Conservation (phyloP, 2,113 vertebrate species). For the Odontophorus gujanensis region DNA sequence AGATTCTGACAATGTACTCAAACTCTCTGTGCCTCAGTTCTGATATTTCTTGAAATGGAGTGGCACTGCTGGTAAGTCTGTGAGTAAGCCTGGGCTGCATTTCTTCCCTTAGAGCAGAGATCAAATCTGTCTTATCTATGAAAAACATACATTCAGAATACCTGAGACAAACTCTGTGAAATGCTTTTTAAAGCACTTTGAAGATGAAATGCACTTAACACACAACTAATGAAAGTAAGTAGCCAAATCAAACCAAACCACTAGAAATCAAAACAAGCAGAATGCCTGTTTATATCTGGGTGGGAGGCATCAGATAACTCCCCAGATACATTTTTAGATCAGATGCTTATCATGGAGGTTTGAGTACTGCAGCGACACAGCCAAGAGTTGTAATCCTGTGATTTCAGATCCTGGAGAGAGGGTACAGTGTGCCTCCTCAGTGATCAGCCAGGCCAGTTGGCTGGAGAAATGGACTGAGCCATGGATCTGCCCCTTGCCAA, state of each 20-base stretch:
- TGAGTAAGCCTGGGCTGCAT: not conserved
- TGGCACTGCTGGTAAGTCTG: not conserved
- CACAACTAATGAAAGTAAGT: not conserved
- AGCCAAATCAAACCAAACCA: not conserved
- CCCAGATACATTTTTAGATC: not conserved
- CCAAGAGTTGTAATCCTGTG: not conserved
- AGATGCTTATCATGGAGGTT: not conserved
- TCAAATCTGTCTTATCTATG: not conserved
- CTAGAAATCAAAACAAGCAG: not conserved
- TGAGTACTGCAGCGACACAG: not conserved
- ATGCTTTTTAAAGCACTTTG: not conserved
- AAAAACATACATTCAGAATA: not conserved
- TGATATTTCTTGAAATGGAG: not conserved
- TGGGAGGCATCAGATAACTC: not conserved
- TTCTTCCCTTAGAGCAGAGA: constrained; percentile 6
- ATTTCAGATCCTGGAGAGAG: not conserved
- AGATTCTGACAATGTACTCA: not conserved
- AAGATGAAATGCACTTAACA: not conserved
- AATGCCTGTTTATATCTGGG: not conserved
- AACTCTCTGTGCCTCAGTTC: not conserved
- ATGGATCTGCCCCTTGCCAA: not conserved
- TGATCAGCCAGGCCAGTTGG: not conserved
- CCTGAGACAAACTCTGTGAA: not conserved
- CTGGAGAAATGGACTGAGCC: not conserved
- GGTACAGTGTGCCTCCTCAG: accelerated